These are phyloP conservation scores for Agrochola lota DNA, from an alignment of 2,888 invertebrate genomes.

Conservation along the genomic window DNA sequence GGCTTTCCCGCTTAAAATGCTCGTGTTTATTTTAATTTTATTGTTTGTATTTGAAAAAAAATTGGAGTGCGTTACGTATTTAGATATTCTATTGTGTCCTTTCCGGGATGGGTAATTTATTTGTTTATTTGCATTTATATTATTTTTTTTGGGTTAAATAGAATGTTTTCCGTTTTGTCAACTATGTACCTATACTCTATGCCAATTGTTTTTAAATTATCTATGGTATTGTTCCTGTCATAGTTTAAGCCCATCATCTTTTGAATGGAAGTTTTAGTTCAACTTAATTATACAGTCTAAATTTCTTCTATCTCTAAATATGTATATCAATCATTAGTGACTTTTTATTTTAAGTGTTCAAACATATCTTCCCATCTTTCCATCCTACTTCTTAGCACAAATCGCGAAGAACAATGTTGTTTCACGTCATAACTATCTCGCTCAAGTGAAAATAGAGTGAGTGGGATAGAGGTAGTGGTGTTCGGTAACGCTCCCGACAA, in stretches of 20 bases:
- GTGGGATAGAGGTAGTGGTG: conserved; percentile 22
- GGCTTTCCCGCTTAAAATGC: conserved; percentile 44
- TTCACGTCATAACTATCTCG: conserved; percentile 12
- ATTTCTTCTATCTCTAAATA: too few relatives aligned
- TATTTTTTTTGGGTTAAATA: background rate
- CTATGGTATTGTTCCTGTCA: too few relatives aligned
- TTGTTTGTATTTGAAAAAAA: conserved; percentile 40
- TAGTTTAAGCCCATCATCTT: too few relatives aligned
- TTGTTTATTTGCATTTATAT: background rate
- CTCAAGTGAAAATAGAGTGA: conserved; percentile 39
- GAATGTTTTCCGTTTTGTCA: background rate
- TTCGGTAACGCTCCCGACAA: conserved; percentile 52
- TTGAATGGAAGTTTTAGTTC: background rate
- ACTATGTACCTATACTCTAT: background rate
- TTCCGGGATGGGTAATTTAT: conserved; percentile 28
- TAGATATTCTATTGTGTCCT: conserved; percentile 23
- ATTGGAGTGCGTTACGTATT: conserved; percentile 15
- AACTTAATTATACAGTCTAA: too few relatives aligned
- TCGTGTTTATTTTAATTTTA: conserved; percentile 53
- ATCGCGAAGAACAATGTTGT: background rate
- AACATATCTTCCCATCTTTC: background rate
- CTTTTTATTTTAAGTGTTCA: too few relatives aligned
- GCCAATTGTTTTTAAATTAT: too few relatives aligned
- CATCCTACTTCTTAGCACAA: background rate
- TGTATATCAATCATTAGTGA: too few relatives aligned